A percentile compares a stretch with the other conserved stretches of the same genome.
Conservation (phyloP, 1,140 invertebrate species). For the Laupala kohalensis region DNA sequence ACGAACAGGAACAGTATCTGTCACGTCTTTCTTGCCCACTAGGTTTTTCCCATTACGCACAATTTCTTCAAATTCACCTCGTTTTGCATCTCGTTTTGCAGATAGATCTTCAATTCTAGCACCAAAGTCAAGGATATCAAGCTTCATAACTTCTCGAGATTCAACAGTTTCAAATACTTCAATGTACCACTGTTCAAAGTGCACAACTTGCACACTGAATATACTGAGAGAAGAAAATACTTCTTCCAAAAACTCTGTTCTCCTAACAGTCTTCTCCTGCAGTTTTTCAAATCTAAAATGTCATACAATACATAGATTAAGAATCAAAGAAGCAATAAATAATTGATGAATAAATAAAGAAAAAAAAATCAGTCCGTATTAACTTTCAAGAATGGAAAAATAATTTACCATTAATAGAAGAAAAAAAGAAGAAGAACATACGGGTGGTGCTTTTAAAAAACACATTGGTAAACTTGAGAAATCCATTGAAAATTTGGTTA, state of each 20-base stretch:
- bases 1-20: slow-evolving; percentile 69
- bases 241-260: slow-evolving; percentile 69
- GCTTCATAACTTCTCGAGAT: slow-evolving; percentile 50
- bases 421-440: background rate
- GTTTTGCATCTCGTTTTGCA: slow-evolving; percentile 38
- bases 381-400: background rate
- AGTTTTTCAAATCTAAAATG: slow-evolving; percentile 69
- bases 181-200: slow-evolving; percentile 56
- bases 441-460: no score
- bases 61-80: slow-evolving; percentile 56
- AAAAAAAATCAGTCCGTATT: background rate
- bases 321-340: no score
- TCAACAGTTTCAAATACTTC: slow-evolving; percentile 63
- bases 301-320: no score
- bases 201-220: slow-evolving; percentile 54
- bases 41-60: slow-evolving; percentile 68
- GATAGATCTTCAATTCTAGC: slow-evolving; percentile 42
- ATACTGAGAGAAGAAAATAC: slow-evolving; percentile 52
- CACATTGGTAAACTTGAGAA: no score
- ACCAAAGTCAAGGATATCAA: slow-evolving; percentile 54
- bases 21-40: slow-evolving; percentile 77
- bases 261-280: slow-evolving; percentile 60
- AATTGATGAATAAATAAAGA: background rate
- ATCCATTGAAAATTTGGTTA: no score
- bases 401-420: background rate